A percentile compares a stretch with the other conserved stretches of the same genome.
Conservation (phyloP, 2,113 vertebrate species). For the Hippopotamus amphibius region DNA sequence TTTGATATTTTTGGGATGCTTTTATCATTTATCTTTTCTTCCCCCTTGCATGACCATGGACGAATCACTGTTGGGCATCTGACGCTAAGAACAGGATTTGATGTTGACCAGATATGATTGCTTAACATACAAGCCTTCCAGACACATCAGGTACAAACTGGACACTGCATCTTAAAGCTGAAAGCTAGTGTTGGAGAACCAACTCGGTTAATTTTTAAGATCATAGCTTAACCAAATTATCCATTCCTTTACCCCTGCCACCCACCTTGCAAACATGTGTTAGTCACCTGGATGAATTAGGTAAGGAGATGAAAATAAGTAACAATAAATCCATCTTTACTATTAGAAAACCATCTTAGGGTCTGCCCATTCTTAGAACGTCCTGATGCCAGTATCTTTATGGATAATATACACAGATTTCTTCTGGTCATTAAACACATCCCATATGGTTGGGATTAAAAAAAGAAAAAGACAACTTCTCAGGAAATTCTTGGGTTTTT, state of each 20-base stretch:
- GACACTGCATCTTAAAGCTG: background rate
- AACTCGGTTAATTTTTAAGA: background rate
- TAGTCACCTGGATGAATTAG: background rate
- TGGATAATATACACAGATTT: background rate
- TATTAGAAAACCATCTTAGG: background rate
- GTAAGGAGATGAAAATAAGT: background rate
- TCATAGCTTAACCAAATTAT: background rate
- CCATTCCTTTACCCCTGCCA: background rate
- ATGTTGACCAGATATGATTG: background rate
- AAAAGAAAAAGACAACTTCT: background rate
- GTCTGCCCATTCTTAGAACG: background rate
- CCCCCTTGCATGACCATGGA: background rate
- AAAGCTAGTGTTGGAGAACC: background rate
- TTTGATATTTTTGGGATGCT: background rate
- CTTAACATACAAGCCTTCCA: background rate
- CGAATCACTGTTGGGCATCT: background rate
- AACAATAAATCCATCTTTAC: conserved; percentile 30
- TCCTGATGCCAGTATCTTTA: background rate
- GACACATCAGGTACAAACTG: background rate
- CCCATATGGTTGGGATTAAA: background rate
- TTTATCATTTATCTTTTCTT: background rate
- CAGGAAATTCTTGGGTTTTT: conserved; percentile 14
- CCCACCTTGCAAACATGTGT: background rate
- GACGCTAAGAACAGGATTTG: background rate
- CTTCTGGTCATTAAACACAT: conserved; percentile 9